Percentiles rank a stretch among this genome's conserved stretches.
phyloP scores from a whole-genome alignment of 2,888 invertebrate genomes.

The Mechanitis messenoides region DNA sequence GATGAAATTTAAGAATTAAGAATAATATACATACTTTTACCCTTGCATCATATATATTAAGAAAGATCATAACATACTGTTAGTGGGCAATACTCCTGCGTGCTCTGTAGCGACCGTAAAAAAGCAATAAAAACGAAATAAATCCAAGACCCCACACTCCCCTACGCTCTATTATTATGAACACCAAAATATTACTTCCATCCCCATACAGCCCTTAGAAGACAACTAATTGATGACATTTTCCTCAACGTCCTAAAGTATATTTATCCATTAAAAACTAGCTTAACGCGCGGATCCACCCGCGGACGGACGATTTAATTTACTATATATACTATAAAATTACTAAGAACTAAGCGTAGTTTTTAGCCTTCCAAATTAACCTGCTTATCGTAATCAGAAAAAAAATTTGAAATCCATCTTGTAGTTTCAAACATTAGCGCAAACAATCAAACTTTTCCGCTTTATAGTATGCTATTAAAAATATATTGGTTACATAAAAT shows the following conservation, averaged over 20 bases:
- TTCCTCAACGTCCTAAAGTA: slow-evolving; percentile 27
- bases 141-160: slow-evolving; percentile 58
- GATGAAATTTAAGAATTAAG: slow-evolving; percentile 16
- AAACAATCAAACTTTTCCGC: too few relatives aligned
- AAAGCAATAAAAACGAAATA: slow-evolving; percentile 74
- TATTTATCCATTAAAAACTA: slow-evolving; percentile 7
- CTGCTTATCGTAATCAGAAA: too few relatives aligned
- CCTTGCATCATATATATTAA: slow-evolving; percentile 21
- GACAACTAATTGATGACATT: slow-evolving; percentile 39
- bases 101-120: slow-evolving; percentile 60
- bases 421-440: too few relatives aligned
- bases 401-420: too few relatives aligned
- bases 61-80: slow-evolving; percentile 33
- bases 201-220: slow-evolving; percentile 32
- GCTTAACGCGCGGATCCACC: not conserved
- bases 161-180: slow-evolving; percentile 65
- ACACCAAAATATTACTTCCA: slow-evolving; percentile 64
- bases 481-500: too few relatives aligned
- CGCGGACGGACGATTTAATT: too few relatives aligned
- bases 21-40: slow-evolving; percentile 25
- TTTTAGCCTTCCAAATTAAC: too few relatives aligned
- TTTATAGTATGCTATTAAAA: too few relatives aligned
- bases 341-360: too few relatives aligned
- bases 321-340: too few relatives aligned
- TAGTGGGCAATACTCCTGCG: slow-evolving; percentile 30